Base-by-base conservation (phyloP, 2,113 vertebrate genomes). In the Thalassoma bifasciatum region DNA sequence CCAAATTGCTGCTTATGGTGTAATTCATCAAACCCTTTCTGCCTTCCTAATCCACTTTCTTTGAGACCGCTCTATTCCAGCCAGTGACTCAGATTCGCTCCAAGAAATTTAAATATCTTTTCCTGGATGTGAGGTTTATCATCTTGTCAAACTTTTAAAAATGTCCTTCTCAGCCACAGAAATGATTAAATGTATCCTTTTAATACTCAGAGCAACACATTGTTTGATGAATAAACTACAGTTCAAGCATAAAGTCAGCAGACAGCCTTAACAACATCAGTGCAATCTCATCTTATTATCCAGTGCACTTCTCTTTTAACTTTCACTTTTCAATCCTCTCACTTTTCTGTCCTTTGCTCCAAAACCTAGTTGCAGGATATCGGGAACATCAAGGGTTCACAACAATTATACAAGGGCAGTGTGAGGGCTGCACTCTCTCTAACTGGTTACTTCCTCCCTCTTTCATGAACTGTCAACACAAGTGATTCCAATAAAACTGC, bases 371-470 rank as follows among this genome's bases (percentile, higher is more conserved):
- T 40, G 22, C n/a, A 51, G 76, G 74, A 63, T 10, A 60, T 47
- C 11, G 5, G 16, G 21, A 53, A 34, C 10, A 0, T 36, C 5
- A 54, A 30, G 16, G 40, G 56, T 54, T 26, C 44, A 1, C 19
- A 37, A 30, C 60, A 54, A 47, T 26, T 58, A 13, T 44, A 42
- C 2, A 4, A 24, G 49, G 16, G 5, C 61, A 26, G 26, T n/a
- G 22, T 59, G n/a, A 49, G 65, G 46, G 26, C 56, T 9, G 16
- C 49, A 19, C 49, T 44, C 17, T 59, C 38, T 17, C 23, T 24
- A 23, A 61, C 64, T 52, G 22, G 58, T 42, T 42, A 85, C 80
- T 85, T 88, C 87, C 85, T 79, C 79, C 65, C 59, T 58, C 51
- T 13, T 10, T 60, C 49, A 38, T 58, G 2, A 60, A 57, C 58